Percentiles rank a stretch among this genome's conserved stretches.
phyloP scores from a whole-genome alignment of 2,888 invertebrate genomes.

The Ophion costatus region DNA sequence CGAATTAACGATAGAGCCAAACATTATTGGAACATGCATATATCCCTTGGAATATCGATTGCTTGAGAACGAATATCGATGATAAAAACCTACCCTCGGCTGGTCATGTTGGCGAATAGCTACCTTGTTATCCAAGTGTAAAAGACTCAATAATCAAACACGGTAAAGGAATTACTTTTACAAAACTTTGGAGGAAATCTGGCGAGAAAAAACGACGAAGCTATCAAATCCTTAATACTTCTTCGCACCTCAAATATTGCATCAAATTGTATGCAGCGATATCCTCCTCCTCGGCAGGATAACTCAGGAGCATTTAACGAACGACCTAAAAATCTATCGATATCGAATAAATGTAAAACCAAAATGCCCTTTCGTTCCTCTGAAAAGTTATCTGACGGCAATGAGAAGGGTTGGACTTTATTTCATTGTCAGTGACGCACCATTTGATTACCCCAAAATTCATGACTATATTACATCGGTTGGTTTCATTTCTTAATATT shows the following conservation, averaged over 20 bases:
- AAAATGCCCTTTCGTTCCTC: too few relatives aligned
- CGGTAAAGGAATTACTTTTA: constrained; percentile 48
- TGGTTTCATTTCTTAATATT: not conserved
- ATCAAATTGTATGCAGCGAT: constrained; percentile 20
- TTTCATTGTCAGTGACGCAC: too few relatives aligned
- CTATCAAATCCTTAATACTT: not conserved
- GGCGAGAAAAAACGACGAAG: too few relatives aligned
- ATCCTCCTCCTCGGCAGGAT: constrained; percentile 1
- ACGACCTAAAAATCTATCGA: not conserved
- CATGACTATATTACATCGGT: not conserved
- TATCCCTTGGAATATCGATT: constrained; percentile 52
- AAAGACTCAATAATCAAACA: constrained; percentile 21
- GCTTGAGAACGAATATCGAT: constrained; percentile 38
- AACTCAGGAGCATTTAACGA: constrained; percentile 12
- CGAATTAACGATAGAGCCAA: constrained; percentile 46
- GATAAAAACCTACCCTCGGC: constrained; percentile 1
- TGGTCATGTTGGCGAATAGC: constrained; percentile 14
- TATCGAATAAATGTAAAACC: not conserved
- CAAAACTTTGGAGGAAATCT: constrained; percentile 25
- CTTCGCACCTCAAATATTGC: constrained; percentile 18
- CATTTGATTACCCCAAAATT: too few relatives aligned
- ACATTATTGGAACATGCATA: constrained; percentile 6
- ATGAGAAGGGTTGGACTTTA: too few relatives aligned
- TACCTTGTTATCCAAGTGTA: not conserved
- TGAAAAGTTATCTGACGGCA: too few relatives aligned